phyloP scores from a whole-genome alignment of 2,797 vertebrate species.

The Eulemur coronatus region DNA sequence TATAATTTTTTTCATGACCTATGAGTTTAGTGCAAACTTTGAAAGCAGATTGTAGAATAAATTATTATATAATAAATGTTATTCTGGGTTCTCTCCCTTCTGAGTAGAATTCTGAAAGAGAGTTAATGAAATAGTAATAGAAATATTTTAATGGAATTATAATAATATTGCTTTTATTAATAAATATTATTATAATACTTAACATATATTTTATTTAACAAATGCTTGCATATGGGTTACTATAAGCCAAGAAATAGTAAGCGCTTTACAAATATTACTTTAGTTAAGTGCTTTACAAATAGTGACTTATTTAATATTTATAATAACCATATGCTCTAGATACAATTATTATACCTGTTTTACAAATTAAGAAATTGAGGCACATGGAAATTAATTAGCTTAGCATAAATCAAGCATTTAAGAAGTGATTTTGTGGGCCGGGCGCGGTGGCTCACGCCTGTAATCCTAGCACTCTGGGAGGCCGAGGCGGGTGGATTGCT shows the following conservation, averaged over 20 bases:
- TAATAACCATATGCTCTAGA: not conserved
- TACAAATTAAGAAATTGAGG: constrained; percentile 24
- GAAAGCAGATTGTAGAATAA: constrained; percentile 26
- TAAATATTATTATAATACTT: not conserved
- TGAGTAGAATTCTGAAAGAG: not conserved
- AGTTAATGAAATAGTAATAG: not conserved
- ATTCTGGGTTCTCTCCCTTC: not conserved
- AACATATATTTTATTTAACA: not conserved
- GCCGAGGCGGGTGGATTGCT: no score
- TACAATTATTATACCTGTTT: constrained; percentile 11
- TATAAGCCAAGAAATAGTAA: not conserved
- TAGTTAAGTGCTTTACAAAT: not conserved
- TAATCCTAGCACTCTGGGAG: no score
- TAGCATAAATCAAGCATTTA: not conserved
- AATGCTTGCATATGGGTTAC: not conserved
- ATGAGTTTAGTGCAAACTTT: not conserved
- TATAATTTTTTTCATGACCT: constrained; percentile 30
- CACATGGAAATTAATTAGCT: not conserved
- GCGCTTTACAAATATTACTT: not conserved
- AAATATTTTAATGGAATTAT: not conserved
- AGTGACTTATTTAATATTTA: constrained; percentile 8
- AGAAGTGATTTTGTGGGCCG: not conserved
- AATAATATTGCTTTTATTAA: not conserved
- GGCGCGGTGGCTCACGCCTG: no score
- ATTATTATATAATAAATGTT: not conserved